Evolutionary conservation across 1,140 invertebrate genomes (phyloP).

Genomic region (Saccostrea echinata): DNA sequence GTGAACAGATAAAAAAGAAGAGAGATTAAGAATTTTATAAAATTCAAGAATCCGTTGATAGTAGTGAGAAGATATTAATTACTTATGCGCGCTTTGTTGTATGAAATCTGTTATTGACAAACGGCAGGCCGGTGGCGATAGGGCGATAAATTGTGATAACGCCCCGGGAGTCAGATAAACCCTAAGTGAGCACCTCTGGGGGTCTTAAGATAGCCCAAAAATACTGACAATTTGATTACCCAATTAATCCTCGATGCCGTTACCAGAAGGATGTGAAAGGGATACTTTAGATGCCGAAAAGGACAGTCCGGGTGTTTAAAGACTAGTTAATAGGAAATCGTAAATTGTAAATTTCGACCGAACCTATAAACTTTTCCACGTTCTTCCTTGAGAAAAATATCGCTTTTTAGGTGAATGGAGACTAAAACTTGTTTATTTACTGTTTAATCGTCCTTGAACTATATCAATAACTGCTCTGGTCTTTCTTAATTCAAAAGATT

Average conservation of each 20-base stretch:
- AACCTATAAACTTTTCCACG: too few species aligned
- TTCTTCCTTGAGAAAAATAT: too few species aligned
- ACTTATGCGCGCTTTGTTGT: conserved; percentile 19
- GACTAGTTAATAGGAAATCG: neutral
- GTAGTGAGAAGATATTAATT: neutral
- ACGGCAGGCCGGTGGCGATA: conserved; percentile 1
- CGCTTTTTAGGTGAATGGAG: too few species aligned
- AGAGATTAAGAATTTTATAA: neutral
- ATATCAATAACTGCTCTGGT: too few species aligned
- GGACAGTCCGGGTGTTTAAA: neutral
- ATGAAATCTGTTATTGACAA: conserved; percentile 28
- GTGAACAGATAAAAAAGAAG: too few species aligned
- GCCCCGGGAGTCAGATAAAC: conserved; percentile 10
- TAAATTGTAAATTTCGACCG: neutral
- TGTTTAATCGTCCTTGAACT: too few species aligned
- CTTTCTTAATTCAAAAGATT: too few species aligned
- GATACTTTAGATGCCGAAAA: neutral
- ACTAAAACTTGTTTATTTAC: too few species aligned
- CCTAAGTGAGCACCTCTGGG: conserved; percentile 17
- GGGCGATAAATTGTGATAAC: conserved; percentile 31
- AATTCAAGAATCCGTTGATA: neutral
- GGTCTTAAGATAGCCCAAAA: neutral
- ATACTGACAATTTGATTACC: conserved; percentile 34
- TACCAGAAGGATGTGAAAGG: conserved; percentile 7
- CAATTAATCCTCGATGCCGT: conserved; percentile 24